These are phyloP conservation scores for Bradypus variegatus DNA, from an alignment of 2,797 vertebrate species.

Conservation along the genomic window DNA sequence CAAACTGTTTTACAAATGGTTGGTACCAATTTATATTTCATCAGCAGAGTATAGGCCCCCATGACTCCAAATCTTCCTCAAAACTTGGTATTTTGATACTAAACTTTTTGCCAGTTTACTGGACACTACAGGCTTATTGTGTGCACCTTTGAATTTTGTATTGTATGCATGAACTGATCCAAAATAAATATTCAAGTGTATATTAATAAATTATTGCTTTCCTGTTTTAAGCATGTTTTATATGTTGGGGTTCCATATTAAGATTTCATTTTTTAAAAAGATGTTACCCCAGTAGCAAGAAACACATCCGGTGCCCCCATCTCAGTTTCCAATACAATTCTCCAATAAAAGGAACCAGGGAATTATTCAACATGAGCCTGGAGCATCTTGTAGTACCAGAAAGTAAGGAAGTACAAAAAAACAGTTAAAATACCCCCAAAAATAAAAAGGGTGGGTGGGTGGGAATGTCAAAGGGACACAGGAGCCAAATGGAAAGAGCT, in stretches of 20 bases:
- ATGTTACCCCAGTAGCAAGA: background rate
- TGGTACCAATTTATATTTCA: background rate
- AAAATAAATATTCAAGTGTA: background rate
- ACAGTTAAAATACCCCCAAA: background rate
- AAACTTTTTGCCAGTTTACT: background rate
- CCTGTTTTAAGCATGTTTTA: background rate
- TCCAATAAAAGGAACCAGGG: background rate
- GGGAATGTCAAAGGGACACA: background rate
- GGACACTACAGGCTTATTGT: background rate
- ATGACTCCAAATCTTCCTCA: background rate
- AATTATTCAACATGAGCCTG: background rate
- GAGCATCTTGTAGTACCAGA: background rate
- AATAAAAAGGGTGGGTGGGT: too few species aligned
- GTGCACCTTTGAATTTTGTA: background rate
- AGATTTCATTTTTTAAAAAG: background rate
- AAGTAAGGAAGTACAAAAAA: background rate
- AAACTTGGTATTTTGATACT: background rate
- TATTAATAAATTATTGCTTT: background rate
- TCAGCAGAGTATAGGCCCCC: background rate
- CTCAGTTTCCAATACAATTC: background rate
- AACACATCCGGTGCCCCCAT: background rate
- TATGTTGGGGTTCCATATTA: background rate
- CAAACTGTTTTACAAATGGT: background rate
- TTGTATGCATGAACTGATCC: background rate
- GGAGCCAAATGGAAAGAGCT: background rate